These are phyloP conservation scores for Rhineura floridana DNA, from an alignment of 2,113 vertebrate genomes.

Conservation along the genomic window DNA sequence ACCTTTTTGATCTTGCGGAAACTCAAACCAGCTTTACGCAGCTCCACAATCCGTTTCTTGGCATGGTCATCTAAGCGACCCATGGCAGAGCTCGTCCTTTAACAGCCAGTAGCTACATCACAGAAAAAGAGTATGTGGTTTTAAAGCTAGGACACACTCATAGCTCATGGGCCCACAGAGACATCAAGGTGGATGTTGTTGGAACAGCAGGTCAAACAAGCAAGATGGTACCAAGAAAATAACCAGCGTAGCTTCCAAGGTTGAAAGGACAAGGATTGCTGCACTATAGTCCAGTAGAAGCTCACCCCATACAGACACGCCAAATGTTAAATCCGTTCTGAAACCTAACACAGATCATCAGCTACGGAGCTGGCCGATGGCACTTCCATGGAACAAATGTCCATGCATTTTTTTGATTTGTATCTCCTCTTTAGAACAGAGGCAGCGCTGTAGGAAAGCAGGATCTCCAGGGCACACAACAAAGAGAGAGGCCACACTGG, in stretches of 20 bases:
- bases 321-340: accelerated
- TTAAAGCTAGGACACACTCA: not conserved
- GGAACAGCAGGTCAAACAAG: not conserved
- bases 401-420: not conserved
- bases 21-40: conserved; percentile 83
- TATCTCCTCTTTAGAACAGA: accelerated
- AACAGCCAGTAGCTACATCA: not conserved
- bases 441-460: not conserved
- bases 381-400: not conserved
- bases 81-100: conserved; percentile 64
- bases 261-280: not conserved
- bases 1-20: conserved; percentile 89
- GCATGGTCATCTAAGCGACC: conserved; percentile 83
- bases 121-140: accelerated
- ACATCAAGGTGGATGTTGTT: not conserved
- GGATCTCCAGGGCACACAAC: accelerated
- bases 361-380: accelerated
- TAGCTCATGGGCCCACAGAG: not conserved
- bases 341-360: not conserved
- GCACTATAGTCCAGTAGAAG: not conserved
- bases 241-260: too few relatives aligned
- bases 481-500: not conserved
- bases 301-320: not conserved
- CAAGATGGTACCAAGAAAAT: too few relatives aligned
- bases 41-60: conserved; percentile 86